A percentile compares a stretch with the other conserved stretches of the same genome.
Evolutionary conservation across 2,797 vertebrate genomes (phyloP).

Genomic region (Pseudomugil tenellus): DNA sequence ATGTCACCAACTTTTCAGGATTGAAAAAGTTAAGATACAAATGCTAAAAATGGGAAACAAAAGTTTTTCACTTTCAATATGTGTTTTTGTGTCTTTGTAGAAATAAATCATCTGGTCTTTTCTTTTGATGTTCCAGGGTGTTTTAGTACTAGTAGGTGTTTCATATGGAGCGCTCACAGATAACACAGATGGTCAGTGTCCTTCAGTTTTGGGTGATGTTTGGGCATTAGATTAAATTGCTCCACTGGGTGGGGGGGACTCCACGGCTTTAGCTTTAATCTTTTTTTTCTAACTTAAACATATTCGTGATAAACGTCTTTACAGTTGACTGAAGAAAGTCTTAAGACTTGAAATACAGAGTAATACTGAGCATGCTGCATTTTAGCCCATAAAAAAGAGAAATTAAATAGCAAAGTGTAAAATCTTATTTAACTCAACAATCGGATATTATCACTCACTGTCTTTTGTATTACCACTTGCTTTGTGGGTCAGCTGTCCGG

Average conservation of each 20-base stretch:
- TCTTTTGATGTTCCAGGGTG: constrained; percentile 61
- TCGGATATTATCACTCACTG: constrained; percentile 25
- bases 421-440: constrained; percentile 39
- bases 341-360: constrained; percentile 36
- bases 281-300: constrained; percentile 61
- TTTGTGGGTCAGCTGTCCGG: constrained; percentile 44
- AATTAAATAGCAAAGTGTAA: constrained; percentile 53
- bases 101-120: constrained; percentile 44
- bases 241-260: constrained; percentile 26
- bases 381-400: constrained; percentile 27
- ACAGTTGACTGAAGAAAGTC: constrained; percentile 42
- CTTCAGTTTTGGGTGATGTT: constrained; percentile 50
- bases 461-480: constrained; percentile 5
- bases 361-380: neutral
- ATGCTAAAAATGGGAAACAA: constrained; percentile 33
- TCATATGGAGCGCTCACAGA: constrained; percentile 76
- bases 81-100: constrained; percentile 42
- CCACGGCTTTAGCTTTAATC: constrained; percentile 60
- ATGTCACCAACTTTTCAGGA: constrained; percentile 19
- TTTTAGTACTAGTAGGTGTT: constrained; percentile 77
- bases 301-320: constrained; percentile 52
- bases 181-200: constrained; percentile 77
- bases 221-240: constrained; percentile 52
- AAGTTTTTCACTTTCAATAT: constrained; percentile 53
- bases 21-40: constrained; percentile 9